Conservation (phyloP, 2,113 vertebrate genomes). For the Campylorhamphus procurvoides region DNA sequence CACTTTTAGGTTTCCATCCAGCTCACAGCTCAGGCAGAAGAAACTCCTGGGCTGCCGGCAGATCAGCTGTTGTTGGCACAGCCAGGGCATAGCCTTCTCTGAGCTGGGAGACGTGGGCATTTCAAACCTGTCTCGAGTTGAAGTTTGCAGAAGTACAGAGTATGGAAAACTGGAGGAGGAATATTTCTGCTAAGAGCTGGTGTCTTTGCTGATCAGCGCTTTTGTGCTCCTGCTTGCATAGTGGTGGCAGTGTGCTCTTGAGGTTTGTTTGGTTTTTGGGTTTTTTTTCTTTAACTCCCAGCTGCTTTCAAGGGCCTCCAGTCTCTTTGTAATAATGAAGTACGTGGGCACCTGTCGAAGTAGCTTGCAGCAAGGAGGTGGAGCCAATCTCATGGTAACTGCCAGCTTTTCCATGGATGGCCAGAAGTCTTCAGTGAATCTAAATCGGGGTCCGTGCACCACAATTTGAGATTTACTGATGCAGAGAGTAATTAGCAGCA, state of each 20-base stretch:
- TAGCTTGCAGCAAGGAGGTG: constrained; percentile 32
- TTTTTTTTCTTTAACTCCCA: neutral
- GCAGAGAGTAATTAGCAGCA: constrained; percentile 16
- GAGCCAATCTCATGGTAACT: neutral
- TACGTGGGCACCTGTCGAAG: constrained; percentile 19
- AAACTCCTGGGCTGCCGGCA: rapidly evolving
- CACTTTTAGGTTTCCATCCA: neutral
- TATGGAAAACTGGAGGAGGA: neutral
- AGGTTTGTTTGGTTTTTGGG: neutral
- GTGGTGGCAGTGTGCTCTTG: neutral
- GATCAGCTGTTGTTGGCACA: neutral
- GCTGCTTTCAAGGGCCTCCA: constrained; percentile 34
- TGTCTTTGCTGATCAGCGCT: neutral
- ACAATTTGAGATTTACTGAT: constrained; percentile 22
- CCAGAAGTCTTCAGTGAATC: constrained; percentile 1
- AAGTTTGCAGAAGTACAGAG: neutral
- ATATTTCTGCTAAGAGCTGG: neutral
- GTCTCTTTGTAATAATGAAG: constrained; percentile 11
- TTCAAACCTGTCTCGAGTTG: neutral
- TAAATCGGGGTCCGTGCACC: neutral
- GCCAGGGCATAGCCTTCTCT: neutral
- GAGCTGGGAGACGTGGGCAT: neutral
- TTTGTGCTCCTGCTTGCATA: neutral
- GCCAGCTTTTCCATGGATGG: constrained; percentile 31
- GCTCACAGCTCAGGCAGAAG: neutral